A percentile compares a stretch with the other conserved stretches of the same genome.
phyloP scores from a whole-genome alignment of 2,888 invertebrate species.

The Xanthia togata region DNA sequence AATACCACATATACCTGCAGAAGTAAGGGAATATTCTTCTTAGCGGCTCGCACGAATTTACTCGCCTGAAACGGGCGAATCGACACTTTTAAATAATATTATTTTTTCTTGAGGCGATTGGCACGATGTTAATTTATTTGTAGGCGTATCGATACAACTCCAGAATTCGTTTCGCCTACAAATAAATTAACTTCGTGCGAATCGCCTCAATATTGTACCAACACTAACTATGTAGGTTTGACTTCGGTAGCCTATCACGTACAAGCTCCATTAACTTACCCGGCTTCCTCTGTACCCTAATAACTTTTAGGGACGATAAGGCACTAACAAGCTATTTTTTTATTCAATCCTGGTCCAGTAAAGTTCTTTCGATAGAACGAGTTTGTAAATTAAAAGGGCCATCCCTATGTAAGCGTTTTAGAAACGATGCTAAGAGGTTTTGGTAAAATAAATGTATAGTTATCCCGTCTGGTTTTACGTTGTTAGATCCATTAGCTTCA shows the following conservation, averaged over 20 bases:
- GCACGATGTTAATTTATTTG: no score
- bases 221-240: slow-evolving; percentile 23
- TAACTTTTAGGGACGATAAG: slow-evolving; percentile 63
- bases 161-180: no score
- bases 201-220: neutral
- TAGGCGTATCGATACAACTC: no score
- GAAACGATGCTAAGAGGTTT: slow-evolving; percentile 13
- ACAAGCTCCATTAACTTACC: slow-evolving; percentile 65
- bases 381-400: slow-evolving; percentile 50
- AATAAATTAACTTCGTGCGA: no score
- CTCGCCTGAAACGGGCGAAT: no score
- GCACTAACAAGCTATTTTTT: slow-evolving; percentile 61
- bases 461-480: neutral
- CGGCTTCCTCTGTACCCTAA: slow-evolving; percentile 59
- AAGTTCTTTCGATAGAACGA: slow-evolving; percentile 42
- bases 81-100: no score
- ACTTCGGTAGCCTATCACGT: slow-evolving; percentile 56
- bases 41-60: no score
- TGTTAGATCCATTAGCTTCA: neutral
- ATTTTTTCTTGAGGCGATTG: no score
- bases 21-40: neutral
- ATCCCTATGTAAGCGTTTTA: slow-evolving; percentile 18
- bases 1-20: neutral
- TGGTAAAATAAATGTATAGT: neutral
- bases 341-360: slow-evolving; percentile 53